These are phyloP conservation scores for Bujurquina vittata DNA, from an alignment of 2,113 vertebrate species.

Conservation along the genomic window DNA sequence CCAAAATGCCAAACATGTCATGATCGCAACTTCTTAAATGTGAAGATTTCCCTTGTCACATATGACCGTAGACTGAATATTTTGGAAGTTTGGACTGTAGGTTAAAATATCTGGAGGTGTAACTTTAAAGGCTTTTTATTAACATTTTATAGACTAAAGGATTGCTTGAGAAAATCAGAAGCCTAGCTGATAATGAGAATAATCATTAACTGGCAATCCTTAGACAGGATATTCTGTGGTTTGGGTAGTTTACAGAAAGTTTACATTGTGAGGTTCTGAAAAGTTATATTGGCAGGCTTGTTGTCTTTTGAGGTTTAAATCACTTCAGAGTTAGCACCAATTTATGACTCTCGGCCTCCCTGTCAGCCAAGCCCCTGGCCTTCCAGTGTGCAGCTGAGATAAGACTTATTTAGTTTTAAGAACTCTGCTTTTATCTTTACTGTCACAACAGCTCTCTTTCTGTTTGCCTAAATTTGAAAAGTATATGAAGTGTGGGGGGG, in stretches of 20 bases:
- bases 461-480: neutral
- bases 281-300: neutral
- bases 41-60: neutral
- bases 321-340: constrained; percentile 26
- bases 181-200: neutral
- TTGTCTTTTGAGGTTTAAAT: neutral
- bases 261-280: neutral
- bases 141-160: neutral
- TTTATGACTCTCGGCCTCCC: constrained; percentile 14
- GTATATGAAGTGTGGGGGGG: neutral
- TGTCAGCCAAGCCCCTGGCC: constrained; percentile 5
- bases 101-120: neutral
- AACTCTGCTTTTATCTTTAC: neutral
- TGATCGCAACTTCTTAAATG: neutral
- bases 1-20: neutral
- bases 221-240: neutral
- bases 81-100: neutral
- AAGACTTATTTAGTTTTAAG: neutral
- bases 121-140: neutral
- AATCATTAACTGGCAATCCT: neutral
- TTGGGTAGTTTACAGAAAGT: neutral
- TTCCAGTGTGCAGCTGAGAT: constrained; percentile 6
- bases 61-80: neutral
- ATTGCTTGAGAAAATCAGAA: neutral
- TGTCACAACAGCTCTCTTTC: neutral